Evolutionary conservation across 30 jellyfish, hydroid and myxozoan genomes (phyloP), one percentile per base, ranked within the genome.

Genomic region (Aurelia sp.): DNA sequence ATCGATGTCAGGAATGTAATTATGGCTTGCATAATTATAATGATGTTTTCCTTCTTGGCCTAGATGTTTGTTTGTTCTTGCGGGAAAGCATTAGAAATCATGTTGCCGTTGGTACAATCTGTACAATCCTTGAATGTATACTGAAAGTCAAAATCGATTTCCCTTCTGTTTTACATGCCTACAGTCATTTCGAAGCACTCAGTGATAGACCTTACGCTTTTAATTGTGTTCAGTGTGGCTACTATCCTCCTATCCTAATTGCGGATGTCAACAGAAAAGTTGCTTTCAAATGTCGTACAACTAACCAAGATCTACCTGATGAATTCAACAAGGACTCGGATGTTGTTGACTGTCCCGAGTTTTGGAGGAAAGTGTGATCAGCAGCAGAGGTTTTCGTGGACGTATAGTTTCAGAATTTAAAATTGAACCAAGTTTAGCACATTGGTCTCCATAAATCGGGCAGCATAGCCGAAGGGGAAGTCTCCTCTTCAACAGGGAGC

Each of bases 381-480:
- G 59, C 18, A 59, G 73, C 61, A 85, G 68, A 47, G 93, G 87
- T 6, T 61, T 84, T 70, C 44, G 22, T 8, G 40, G 50, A 20
- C 35, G 33, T 4, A 40, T 21, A 13, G n/a, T 35, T 13, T 72
- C 33, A 24, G 51, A 22, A 3, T 22, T 17, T 4, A 19, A 57
- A 30, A 35, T 82, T 4, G 35, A 51, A 33, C 93, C 90, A 22
- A 72, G 40, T 31, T 31, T 74, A 11, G 19, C 64, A 2, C 21
- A 8, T 31, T 86, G 90, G 95, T 53, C 90, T 6, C 91, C 96
- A 2, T 76, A 57, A 41, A 87, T 87, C 16, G 91, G 86, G 33
- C 50, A 11, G 35, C 24, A 44, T 13, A 22, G 76, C 4, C 80
- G 91, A 3, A 51, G 67, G 8, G 24, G 72, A 3, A 38, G 65